These are phyloP conservation scores for Notodonta dromedarius DNA, from an alignment of 2,888 invertebrate genomes.

Conservation along the genomic window DNA sequence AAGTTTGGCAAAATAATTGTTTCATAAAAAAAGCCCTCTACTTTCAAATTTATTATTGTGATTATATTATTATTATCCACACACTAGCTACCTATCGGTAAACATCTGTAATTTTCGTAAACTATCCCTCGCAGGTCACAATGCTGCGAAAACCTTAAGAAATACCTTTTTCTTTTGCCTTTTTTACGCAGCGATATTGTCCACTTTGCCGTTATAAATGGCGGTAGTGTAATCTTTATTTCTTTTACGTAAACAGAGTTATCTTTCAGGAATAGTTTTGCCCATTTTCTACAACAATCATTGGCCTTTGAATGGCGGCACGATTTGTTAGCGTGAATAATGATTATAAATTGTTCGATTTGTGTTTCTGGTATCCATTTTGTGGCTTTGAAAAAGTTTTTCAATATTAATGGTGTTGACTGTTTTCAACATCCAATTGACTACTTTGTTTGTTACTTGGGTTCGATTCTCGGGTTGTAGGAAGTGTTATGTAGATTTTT, in stretches of 20 bases:
- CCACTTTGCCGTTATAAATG: constrained; percentile 46
- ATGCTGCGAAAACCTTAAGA: background rate
- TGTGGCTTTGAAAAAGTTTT: background rate
- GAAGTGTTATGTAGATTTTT: too few relatives aligned
- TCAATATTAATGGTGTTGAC: too few relatives aligned
- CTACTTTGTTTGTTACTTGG: too few relatives aligned
- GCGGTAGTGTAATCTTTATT: constrained; percentile 45
- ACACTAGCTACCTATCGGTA: background rate
- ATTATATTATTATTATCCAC: too few relatives aligned
- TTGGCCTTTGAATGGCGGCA: constrained; percentile 6
- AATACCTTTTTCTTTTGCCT: constrained; percentile 15
- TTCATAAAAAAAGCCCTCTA: too few relatives aligned
- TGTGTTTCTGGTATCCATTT: background rate
- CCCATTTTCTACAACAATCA: constrained; percentile 21
- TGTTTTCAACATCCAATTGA: too few relatives aligned
- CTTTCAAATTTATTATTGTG: too few relatives aligned
- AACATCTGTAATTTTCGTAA: background rate
- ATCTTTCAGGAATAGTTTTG: constrained; percentile 38
- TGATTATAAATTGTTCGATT: constrained; percentile 1
- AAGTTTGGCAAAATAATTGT: too few relatives aligned
- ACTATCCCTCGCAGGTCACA: background rate
- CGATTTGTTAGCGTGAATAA: background rate
- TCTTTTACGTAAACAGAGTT: constrained; percentile 45
- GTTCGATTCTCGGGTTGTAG: too few relatives aligned
- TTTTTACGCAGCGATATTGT: constrained; percentile 42